Conservation (phyloP, 1,140 invertebrate genomes). For the Tetraneura akinire region DNA sequence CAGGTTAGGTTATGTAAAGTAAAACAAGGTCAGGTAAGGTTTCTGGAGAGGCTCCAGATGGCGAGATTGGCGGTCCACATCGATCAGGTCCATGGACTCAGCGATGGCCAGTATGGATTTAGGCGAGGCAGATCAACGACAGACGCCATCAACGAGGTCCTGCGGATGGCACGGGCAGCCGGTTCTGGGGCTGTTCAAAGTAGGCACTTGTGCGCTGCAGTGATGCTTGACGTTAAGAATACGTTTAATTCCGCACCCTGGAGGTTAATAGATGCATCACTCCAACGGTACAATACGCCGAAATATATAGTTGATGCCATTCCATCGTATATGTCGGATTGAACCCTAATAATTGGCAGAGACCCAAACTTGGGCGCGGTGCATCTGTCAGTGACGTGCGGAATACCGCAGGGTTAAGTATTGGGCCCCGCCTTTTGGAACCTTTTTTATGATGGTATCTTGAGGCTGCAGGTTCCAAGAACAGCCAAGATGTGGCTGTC, state of each 20-base stretch:
- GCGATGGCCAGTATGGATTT: not conserved
- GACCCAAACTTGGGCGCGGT: too few relatives aligned
- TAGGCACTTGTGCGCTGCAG: not conserved
- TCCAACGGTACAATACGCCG: not conserved
- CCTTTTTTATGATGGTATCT: too few relatives aligned
- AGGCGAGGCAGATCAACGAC: not conserved
- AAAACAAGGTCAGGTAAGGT: not conserved
- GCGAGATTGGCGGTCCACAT: not conserved
- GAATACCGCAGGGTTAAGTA: too few relatives aligned
- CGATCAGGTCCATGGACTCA: fast-evolving
- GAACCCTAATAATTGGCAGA: not conserved
- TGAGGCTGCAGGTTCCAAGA: too few relatives aligned
- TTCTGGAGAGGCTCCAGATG: not conserved
- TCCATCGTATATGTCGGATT: not conserved
- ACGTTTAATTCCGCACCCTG: conserved; percentile 7
- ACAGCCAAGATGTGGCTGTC: too few relatives aligned
- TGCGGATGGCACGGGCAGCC: not conserved
- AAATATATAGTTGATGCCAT: not conserved
- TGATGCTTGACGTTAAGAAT: conserved; percentile 1
- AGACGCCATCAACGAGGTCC: not conserved
- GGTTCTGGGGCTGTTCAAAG: not conserved
- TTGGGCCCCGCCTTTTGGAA: too few relatives aligned
- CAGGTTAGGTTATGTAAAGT: too few relatives aligned
- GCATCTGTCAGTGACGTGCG: not conserved
- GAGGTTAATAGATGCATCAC: not conserved